These are phyloP conservation scores for Lasioglossum calceatum DNA, from an alignment of 2,888 invertebrate species.

Conservation along the genomic window DNA sequence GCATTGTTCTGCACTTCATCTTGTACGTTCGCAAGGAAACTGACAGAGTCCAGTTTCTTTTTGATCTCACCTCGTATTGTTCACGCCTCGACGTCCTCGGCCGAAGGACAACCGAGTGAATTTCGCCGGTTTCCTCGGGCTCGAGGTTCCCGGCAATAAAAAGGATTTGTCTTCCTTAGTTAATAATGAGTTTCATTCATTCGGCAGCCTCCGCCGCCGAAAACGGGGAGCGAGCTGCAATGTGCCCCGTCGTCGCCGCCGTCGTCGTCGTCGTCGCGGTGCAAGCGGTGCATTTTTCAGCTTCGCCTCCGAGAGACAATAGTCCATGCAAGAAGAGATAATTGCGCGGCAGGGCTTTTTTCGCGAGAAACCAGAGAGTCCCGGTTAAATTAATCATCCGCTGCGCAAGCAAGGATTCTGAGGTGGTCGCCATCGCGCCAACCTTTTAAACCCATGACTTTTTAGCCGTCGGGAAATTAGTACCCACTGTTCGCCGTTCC, in stretches of 20 bases:
- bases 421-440: slow-evolving; percentile 13
- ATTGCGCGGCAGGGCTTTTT: slow-evolving; percentile 51
- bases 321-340: slow-evolving; percentile 55
- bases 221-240: slow-evolving; percentile 45
- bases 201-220: slow-evolving; percentile 12
- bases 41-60: background rate
- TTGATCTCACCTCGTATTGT: slow-evolving; percentile 9
- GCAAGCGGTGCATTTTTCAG: slow-evolving; percentile 64
- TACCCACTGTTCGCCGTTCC: slow-evolving; percentile 29
- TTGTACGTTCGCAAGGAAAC: background rate
- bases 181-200: slow-evolving; percentile 64
- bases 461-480: slow-evolving; percentile 34
- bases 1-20: background rate
- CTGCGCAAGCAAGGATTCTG: slow-evolving; percentile 54
- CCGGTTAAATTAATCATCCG: slow-evolving; percentile 59
- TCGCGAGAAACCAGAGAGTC: slow-evolving; percentile 13
- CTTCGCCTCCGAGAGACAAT: slow-evolving; percentile 59
- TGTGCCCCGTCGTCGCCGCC: slow-evolving; percentile 23
- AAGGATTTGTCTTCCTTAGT: slow-evolving; percentile 54
- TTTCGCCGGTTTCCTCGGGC: slow-evolving; percentile 32
- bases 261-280: slow-evolving; percentile 36
- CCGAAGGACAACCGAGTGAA: slow-evolving; percentile 38
- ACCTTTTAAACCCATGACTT: slow-evolving; percentile 50
- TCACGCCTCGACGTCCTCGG: slow-evolving; percentile 42
- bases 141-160: slow-evolving; percentile 24